phyloP scores from a whole-genome alignment of 1,140 invertebrate genomes.

The Paralvinella palmiformis region DNA sequence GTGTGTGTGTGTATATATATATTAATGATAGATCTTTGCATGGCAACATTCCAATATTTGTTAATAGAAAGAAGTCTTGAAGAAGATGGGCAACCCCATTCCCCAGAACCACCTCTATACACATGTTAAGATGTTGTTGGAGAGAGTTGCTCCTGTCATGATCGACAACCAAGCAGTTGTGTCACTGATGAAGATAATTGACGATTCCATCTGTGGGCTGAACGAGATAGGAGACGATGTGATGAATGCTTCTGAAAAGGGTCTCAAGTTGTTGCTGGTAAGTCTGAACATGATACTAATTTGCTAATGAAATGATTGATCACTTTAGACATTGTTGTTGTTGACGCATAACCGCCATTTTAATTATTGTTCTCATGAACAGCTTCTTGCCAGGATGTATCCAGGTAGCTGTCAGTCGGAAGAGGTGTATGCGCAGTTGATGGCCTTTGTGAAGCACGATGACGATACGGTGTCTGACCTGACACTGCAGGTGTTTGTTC shows the following conservation, averaged over 20 bases:
- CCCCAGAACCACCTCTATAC: constrained; percentile 94
- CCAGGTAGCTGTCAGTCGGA: constrained; percentile 84
- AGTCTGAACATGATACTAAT: too few relatives aligned
- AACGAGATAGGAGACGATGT: constrained; percentile 33
- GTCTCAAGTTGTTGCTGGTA: constrained; percentile 55
- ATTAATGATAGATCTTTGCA: too few relatives aligned
- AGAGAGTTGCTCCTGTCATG: constrained; percentile 90
- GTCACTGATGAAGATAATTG: constrained; percentile 43
- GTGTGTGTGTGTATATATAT: too few relatives aligned
- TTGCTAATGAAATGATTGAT: background rate
- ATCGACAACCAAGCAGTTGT: constrained; percentile 75
- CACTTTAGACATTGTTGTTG: too few relatives aligned
- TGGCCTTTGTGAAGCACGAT: constrained; percentile 71
- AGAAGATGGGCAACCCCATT: constrained; percentile 85
- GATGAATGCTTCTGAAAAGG: constrained; percentile 34
- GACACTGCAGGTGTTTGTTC: constrained; percentile 51
- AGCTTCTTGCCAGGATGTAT: constrained; percentile 82
- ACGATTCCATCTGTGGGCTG: constrained; percentile 37
- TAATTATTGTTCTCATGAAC: constrained; percentile 33
- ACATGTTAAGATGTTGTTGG: constrained; percentile 88
- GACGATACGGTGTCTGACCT: constrained; percentile 72
- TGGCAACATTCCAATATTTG: too few relatives aligned
- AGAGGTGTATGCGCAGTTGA: constrained; percentile 73
- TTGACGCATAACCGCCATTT: background rate
- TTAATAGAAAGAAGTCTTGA: constrained; percentile 71